Conservation (phyloP, 2,888 invertebrate genomes). For the Lithophane socia region DNA sequence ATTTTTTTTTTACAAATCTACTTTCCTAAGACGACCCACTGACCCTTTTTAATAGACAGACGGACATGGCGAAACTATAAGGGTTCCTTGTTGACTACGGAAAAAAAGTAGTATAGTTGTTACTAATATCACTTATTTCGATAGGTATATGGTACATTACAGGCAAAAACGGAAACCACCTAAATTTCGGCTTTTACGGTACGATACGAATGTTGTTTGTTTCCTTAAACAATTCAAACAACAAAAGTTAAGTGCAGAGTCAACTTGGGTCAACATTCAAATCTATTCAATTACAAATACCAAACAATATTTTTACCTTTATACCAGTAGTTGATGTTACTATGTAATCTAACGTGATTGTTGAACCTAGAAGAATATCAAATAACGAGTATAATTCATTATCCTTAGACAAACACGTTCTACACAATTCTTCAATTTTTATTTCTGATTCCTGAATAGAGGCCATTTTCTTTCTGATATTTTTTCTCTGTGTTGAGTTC, state of each 20-base stretch:
- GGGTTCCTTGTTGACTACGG: too few species aligned
- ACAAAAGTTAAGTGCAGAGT: background rate
- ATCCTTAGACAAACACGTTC: slow-evolving; percentile 85
- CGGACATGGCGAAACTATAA: too few species aligned
- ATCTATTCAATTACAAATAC: background rate
- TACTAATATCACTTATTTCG: background rate
- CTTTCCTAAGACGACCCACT: too few species aligned
- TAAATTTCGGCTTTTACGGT: too few species aligned
- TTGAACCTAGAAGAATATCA: slow-evolving; percentile 73
- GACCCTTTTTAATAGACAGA: background rate
- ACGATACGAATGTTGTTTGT: background rate
- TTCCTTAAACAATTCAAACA: background rate
- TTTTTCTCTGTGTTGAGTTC: background rate
- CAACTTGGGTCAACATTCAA: background rate
- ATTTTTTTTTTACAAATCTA: too few species aligned
- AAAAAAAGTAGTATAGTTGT: background rate
- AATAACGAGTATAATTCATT: slow-evolving; percentile 80
- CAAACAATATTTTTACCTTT: slow-evolving; percentile 73
- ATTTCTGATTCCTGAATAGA: slow-evolving; percentile 70
- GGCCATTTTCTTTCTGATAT: slow-evolving; percentile 68
- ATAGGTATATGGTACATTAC: background rate
- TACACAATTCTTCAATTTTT: slow-evolving; percentile 81
- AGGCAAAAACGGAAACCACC: background rate
- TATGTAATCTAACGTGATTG: slow-evolving; percentile 73
- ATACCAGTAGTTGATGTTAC: slow-evolving; percentile 80